These are phyloP conservation scores for Parelbella ahira DNA, from an alignment of 2,888 invertebrate species.

Conservation along the genomic window DNA sequence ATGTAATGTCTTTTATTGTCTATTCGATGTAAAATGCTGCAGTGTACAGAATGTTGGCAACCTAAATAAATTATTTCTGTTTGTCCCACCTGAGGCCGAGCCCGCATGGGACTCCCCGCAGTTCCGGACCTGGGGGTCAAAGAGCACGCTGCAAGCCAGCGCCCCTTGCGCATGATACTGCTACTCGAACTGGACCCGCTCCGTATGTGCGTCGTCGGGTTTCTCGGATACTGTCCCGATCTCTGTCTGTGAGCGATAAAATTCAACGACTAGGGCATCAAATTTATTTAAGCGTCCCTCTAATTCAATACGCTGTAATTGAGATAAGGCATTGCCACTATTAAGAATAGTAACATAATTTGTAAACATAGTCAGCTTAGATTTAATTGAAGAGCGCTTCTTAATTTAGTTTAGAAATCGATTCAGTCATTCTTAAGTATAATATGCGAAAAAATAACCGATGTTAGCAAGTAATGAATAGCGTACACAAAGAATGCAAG, in stretches of 20 bases:
- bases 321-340: background rate
- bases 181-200: conserved; percentile 4
- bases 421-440: conserved; percentile 9
- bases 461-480: conserved; percentile 1
- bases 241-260: conserved; percentile 11
- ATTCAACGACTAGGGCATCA: conserved; percentile 12
- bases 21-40: too few relatives aligned
- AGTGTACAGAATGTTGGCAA: too few relatives aligned
- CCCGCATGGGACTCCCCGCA: background rate
- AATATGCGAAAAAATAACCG: background rate
- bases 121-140: background rate
- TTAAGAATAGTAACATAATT: conserved; percentile 1
- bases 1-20: too few relatives aligned
- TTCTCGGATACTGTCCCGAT: conserved; percentile 7
- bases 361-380: background rate
- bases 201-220: conserved; percentile 4
- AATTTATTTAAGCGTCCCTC: conserved; percentile 11
- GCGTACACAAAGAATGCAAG: background rate
- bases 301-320: conserved; percentile 6
- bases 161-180: background rate
- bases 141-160: background rate
- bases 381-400: conserved; percentile 4
- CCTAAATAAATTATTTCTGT: conserved; percentile 11
- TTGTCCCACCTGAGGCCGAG: conserved; percentile 8
- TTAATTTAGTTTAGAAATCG: conserved; percentile 2